Base-by-base conservation (phyloP, 2,888 invertebrate genomes). In the Steinernema hermaphroditum region DNA sequence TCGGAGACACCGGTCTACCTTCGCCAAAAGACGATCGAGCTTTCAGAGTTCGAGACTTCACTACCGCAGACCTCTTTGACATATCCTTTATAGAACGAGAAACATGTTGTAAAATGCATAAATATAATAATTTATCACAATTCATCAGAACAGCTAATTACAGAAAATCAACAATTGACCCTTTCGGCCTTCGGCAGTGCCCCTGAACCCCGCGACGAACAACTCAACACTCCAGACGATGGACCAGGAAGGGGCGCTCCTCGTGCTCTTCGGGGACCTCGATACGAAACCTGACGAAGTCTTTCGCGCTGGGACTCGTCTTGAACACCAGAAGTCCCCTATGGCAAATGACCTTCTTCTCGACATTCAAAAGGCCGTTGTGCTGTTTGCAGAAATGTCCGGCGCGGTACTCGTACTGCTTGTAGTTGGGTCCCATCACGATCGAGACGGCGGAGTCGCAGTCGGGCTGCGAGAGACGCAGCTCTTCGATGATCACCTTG, bases 221-320 rank as follows among this genome's bases (percentile, higher is more conserved):
- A 37, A 22, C 19, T 24, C 27, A 54, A 22, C 54, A 54, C 6
- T 54, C 54, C 24, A 54, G 54, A 16, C 4, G 6, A 22, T 54
- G 27, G 24, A 54, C 27, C 6, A 22, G 54, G 54, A 27, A 54
- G n/a, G 46, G n/a, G 19, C 54, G 14, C 24, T 27, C 27, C 24
- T 54, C 54, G n/a, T 54, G n/a, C 54, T 54, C 54, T 22, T 22
- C 27, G 27, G 54, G 54, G n/a, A 54, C 27, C 27, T 54, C 54
- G 6, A 54, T 1, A 2, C 54, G 54, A 27, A 54, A 54, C 27
- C 27, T 2, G 2, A 54, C 27, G 16, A 22, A 12, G 54, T 54
- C 27, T 22, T 12, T 27, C 27, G 22, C 27, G 14, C 8, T 16
- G 27, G 54, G 12, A 12, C 12, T 12, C 27, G 54, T 27, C 27